These are phyloP conservation scores for Aphelinus certus DNA, from an alignment of 1,140 invertebrate genomes.

Conservation along the genomic window DNA sequence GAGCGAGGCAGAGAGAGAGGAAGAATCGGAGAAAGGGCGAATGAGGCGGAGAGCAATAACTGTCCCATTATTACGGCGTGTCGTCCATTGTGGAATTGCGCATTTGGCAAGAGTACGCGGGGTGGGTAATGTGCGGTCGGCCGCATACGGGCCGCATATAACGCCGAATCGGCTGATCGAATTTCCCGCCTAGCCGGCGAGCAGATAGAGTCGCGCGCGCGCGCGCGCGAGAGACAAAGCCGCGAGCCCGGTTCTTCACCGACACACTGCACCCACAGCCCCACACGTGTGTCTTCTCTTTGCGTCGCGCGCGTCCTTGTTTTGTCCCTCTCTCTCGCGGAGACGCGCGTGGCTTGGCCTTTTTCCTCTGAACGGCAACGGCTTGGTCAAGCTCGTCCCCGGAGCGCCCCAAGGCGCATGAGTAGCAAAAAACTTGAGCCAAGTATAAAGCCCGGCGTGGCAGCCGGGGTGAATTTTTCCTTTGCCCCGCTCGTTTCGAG, in stretches of 20 bases:
- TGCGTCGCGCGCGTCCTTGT: neutral
- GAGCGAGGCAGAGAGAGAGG: neutral
- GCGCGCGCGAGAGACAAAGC: no score
- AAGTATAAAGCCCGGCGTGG: conserved; percentile 1
- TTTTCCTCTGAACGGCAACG: neutral
- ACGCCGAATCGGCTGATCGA: conserved; percentile 27
- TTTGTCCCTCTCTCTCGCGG: neutral
- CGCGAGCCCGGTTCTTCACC: no score
- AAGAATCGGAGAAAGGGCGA: neutral
- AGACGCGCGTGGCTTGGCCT: neutral
- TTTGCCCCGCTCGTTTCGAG: conserved; percentile 1
- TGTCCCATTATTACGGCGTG: conserved; percentile 16
- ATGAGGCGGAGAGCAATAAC: conserved; percentile 2
- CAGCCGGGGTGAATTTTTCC: conserved; percentile 25
- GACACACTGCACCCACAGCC: no score
- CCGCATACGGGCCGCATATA: conserved; percentile 6
- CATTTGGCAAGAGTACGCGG: conserved; percentile 28
- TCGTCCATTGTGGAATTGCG: conserved; percentile 23
- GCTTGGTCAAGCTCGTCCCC: neutral
- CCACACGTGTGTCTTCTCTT: neutral
- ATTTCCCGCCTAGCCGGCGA: conserved; percentile 9
- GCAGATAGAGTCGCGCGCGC: no score
- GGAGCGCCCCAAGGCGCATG: neutral
- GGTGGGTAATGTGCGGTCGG: conserved; percentile 25
- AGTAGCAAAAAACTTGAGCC: neutral